Conservation (phyloP, 37 sponge, comb jelly and placozoan genomes). For the Axinella damicornis region DNA sequence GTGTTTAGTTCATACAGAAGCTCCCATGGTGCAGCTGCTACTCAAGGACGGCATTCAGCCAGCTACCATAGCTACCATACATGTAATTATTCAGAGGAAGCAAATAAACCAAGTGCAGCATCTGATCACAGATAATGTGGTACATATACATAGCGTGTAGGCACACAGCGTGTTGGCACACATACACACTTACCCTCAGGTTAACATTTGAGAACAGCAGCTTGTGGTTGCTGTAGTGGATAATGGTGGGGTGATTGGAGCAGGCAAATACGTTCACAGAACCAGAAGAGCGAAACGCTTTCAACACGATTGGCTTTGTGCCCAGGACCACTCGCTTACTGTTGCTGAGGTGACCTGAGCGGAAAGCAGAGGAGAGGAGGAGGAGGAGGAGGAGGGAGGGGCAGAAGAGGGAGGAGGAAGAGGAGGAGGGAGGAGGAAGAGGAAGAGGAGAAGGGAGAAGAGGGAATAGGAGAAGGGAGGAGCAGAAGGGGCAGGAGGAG, state of each 20-base stretch:
- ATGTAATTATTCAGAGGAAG: not conserved
- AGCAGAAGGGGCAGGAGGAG: no score
- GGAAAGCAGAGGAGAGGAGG: not conserved
- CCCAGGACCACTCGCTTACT: conserved; percentile 84
- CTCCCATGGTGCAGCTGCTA: no score
- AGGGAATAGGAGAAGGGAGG: no score
- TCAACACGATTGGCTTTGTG: conserved; percentile 82
- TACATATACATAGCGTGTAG: no score
- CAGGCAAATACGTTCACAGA: conserved; percentile 91
- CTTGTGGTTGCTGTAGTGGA: conserved; percentile 87
- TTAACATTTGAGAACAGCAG: conserved; percentile 96
- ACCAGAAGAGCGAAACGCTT: conserved; percentile 67
- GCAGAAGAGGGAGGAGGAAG: no score
- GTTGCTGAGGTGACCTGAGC: conserved; percentile 42
- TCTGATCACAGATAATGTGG: no score
- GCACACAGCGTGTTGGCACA: not conserved
- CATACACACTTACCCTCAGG: conserved; percentile 56
- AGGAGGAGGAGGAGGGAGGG: no score
- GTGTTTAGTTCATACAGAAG: no score
- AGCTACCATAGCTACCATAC: not conserved
- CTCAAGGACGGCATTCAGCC: no score
- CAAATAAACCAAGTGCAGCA: not conserved
- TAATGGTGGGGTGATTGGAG: conserved; percentile 95
- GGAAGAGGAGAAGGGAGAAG: no score
- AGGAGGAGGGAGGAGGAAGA: no score